phyloP scores from a whole-genome alignment of 1,140 invertebrate genomes.

The Teleogryllus occipitalis region DNA sequence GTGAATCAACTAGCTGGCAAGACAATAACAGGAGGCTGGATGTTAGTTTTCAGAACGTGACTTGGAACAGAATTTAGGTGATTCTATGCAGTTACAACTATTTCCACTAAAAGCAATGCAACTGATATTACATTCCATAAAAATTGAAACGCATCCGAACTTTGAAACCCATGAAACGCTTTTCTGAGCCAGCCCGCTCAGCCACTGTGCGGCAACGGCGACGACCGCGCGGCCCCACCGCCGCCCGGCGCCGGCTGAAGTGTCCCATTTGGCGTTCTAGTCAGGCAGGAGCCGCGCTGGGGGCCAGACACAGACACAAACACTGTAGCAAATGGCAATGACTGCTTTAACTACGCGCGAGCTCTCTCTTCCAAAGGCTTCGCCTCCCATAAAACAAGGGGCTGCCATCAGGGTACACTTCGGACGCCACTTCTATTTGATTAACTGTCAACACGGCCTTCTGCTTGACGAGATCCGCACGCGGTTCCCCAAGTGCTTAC shows the following conservation, averaged over 20 bases:
- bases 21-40: too few species aligned
- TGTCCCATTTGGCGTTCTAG: neutral
- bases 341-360: neutral
- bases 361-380: neutral
- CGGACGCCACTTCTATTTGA: neutral
- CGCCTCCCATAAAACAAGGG: neutral
- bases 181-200: too few species aligned
- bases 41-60: too few species aligned
- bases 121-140: too few species aligned
- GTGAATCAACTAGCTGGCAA: too few species aligned
- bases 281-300: neutral
- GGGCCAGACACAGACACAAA: neutral
- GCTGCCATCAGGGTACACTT: neutral
- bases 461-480: neutral
- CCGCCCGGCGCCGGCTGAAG: neutral
- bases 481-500: neutral
- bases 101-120: too few species aligned
- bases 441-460: conserved; percentile 3
- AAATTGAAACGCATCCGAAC: too few species aligned
- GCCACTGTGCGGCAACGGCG: too few species aligned
- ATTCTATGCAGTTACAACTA: too few species aligned
- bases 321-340: neutral
- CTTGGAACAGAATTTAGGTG: too few species aligned
- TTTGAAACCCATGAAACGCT: too few species aligned
- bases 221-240: too few species aligned